These are phyloP conservation scores for Brenthis ino DNA, from an alignment of 2,888 invertebrate genomes.

Conservation along the genomic window DNA sequence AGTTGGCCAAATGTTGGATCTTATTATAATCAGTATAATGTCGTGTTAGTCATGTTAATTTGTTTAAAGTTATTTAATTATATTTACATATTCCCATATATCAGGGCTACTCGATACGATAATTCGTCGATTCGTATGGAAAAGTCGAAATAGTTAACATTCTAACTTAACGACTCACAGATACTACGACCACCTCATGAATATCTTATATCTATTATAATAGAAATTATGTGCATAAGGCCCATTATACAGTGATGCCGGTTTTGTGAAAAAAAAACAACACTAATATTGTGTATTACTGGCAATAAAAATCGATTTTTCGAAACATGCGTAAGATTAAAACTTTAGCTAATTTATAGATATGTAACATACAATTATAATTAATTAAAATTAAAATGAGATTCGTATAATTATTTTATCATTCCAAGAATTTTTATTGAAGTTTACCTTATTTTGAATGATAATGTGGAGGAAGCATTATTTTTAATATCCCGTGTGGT, in stretches of 20 bases:
- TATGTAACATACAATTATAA: not conserved
- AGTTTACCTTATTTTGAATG: not conserved
- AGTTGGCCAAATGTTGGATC: conserved; percentile 15
- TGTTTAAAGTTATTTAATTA: conserved; percentile 43
- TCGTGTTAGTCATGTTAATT: conserved; percentile 39
- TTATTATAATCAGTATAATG: conserved; percentile 36
- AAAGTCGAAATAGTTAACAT: conserved; percentile 34
- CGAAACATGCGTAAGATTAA: too few relatives aligned
- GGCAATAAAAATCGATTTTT: too few relatives aligned
- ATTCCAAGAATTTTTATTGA: not conserved
- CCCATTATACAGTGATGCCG: conserved; percentile 26
- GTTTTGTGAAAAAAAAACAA: not conserved
- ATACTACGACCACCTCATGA: conserved; percentile 28
- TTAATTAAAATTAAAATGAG: not conserved
- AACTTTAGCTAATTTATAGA: not conserved
- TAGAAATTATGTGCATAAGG: conserved; percentile 32
- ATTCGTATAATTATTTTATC: conserved; percentile 2
- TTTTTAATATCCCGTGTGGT: too few relatives aligned
- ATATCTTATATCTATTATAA: conserved; percentile 29
- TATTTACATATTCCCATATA: conserved; percentile 65
- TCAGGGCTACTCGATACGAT: conserved; percentile 61
- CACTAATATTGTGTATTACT: not conserved
- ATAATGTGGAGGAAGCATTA: not conserved
- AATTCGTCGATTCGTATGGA: conserved; percentile 66
- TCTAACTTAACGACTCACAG: conserved; percentile 24